Evolutionary conservation across 2,797 vertebrate species (phyloP), one percentile per base, ranked within the genome.

Genomic region (Podarcis lilfordi): DNA sequence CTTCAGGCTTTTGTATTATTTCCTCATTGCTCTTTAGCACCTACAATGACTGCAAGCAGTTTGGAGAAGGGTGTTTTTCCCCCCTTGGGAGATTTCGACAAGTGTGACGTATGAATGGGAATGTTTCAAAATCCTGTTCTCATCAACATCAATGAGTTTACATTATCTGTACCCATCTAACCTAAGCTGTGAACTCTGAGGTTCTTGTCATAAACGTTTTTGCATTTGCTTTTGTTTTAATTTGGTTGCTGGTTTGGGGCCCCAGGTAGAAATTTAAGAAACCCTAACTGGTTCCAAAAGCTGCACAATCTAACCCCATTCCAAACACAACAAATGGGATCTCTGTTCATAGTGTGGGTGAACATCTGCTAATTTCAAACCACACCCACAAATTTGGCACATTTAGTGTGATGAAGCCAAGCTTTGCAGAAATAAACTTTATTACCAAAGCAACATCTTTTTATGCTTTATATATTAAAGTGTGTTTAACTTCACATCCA

Each of bases 81-180:
- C 27, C 25, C 59, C 29, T 27, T 50, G 64, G 71, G 76, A 68
- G n/a, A 64, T 82, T 66, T 77, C 8, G 6, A 32, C 29, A 64
- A 50, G 59, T 15, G 59, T 76, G 68, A 29, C 32, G 13, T 77
- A 43, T 15, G 13, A 84, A 78, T 69, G 75, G 66, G 74, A 84
- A 88, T 79, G 75, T 59, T 78, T 84, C 75, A 87, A 82, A 87
- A 87, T 25, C 35, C 29, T 79, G 45, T 84, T 88, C 81, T 78
- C 74, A 84, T 79, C 43, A 59, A 59, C 87, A 71, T 80, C 82
- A 88, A 84, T 79, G 64, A 29, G 29, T 61, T 72, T 77, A 23
- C n/a, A 77, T 77, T 72, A 84, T 89, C 77, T 85, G 83, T 50
- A 23, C 43, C 43, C 69, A 80, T 75, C 88, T 89, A 80, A 85